These are phyloP conservation scores for Ormyrus rosae DNA, from an alignment of 2,888 invertebrate species.

Conservation along the genomic window DNA sequence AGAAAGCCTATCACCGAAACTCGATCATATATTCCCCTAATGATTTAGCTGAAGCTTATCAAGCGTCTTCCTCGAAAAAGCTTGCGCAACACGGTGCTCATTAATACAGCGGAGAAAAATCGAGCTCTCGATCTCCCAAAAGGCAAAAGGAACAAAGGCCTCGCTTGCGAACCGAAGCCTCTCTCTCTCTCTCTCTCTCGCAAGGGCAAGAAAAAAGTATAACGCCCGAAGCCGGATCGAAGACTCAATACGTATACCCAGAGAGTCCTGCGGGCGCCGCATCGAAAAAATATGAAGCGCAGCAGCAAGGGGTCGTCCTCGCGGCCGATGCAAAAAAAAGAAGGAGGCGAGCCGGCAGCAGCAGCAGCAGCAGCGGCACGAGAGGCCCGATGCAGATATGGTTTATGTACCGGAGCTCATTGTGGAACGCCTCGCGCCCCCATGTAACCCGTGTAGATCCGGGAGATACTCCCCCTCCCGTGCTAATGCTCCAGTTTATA, in stretches of 20 bases:
- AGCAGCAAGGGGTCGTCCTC: slow-evolving; percentile 27
- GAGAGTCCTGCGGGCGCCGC: slow-evolving; percentile 9
- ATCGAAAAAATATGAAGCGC: slow-evolving; percentile 43
- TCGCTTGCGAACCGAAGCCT: not conserved
- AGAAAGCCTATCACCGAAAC: not conserved
- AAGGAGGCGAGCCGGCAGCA: not conserved
- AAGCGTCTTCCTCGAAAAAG: not conserved
- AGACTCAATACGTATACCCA: slow-evolving; percentile 49
- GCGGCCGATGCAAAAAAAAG: slow-evolving; percentile 18
- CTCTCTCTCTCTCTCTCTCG: too few relatives aligned
- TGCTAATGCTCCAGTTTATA: slow-evolving; percentile 75
- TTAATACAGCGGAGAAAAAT: slow-evolving; percentile 50
- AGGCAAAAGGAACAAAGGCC: slow-evolving; percentile 1
- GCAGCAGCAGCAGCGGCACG: slow-evolving; percentile 3
- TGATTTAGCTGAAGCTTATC: too few relatives aligned
- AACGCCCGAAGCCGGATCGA: slow-evolving; percentile 43
- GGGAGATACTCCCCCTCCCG: slow-evolving; percentile 65
- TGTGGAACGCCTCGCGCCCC: slow-evolving; percentile 67
- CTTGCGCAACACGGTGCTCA: slow-evolving; percentile 46
- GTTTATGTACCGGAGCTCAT: slow-evolving; percentile 72
- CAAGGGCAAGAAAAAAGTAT: slow-evolving; percentile 21
- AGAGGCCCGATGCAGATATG: slow-evolving; percentile 68
- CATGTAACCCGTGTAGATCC: slow-evolving; percentile 66
- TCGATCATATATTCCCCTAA: too few relatives aligned
- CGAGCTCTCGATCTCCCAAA: slow-evolving; percentile 40